A percentile compares a stretch with the other conserved stretches of the same genome.
Conservation (phyloP, 2,113 vertebrate genomes). For the Sceloporus undulatus region DNA sequence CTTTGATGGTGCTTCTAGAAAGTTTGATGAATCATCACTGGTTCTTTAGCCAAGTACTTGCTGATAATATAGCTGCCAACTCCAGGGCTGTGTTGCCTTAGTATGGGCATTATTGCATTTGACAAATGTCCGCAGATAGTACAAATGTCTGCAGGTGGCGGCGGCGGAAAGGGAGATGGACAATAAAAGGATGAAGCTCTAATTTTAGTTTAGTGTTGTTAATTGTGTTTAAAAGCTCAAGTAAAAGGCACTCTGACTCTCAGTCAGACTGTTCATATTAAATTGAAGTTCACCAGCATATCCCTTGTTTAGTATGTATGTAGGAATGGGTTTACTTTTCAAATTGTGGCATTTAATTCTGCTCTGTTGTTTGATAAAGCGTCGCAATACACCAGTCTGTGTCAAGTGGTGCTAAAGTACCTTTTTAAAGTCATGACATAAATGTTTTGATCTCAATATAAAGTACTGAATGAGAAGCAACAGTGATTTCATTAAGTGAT, state of each 20-base stretch:
- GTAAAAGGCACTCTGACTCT: neutral
- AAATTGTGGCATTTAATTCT: neutral
- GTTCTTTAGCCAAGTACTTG: conserved; percentile 79
- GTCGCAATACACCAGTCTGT: neutral
- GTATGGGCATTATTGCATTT: conserved; percentile 73
- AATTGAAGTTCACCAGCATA: neutral
- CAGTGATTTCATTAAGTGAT: neutral
- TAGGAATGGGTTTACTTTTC: neutral
- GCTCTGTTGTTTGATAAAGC: neutral
- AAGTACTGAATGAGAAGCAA: neutral
- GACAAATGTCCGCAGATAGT: conserved; percentile 61
- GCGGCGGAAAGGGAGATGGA: conserved; percentile 49
- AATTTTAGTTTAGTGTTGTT: neutral
- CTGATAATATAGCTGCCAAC: conserved; percentile 76
- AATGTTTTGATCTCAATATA: neutral
- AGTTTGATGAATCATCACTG: conserved; percentile 77
- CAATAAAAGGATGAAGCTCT: conserved; percentile 3
- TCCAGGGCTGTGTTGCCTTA: conserved; percentile 76
- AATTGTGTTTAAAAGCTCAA: neutral
- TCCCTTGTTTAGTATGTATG: neutral
- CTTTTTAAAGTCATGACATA: neutral
- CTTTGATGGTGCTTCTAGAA: conserved; percentile 71
- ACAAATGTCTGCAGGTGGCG: conserved; percentile 17
- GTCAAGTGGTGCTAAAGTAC: neutral
- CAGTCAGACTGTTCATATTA: neutral